phyloP scores from a whole-genome alignment of 2,113 vertebrate genomes.

The Pterophyllum scalare region DNA sequence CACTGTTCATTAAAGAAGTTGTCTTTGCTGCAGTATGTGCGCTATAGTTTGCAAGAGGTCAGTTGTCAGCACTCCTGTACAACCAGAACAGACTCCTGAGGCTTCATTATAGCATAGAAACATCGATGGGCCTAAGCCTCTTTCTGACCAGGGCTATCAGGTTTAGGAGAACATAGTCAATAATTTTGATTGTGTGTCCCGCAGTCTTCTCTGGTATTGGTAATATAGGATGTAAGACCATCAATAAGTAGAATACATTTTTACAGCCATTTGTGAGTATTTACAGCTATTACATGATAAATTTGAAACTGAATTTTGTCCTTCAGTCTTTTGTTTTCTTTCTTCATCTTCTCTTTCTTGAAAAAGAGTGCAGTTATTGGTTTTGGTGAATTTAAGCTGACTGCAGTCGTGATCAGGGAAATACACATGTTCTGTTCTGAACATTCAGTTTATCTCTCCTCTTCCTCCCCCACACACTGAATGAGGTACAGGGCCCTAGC shows the following conservation, averaged over 20 bases:
- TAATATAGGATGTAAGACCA: background rate
- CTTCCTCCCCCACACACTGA: conserved; percentile 57
- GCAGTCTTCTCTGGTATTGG: conserved; percentile 6
- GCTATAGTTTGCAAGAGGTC: conserved; percentile 30
- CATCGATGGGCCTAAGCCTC: conserved; percentile 38
- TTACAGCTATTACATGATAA: background rate
- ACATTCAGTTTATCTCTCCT: conserved; percentile 42
- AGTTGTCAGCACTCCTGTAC: conserved; percentile 17
- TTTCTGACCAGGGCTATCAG: background rate
- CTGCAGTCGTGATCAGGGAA: conserved; percentile 55
- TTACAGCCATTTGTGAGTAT: background rate
- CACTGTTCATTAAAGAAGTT: conserved; percentile 22
- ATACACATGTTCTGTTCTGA: conserved; percentile 29
- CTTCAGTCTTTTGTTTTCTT: background rate
- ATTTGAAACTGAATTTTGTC: background rate
- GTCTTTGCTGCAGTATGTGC: conserved; percentile 20
- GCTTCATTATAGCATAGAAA: conserved; percentile 55
- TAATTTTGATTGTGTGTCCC: conserved; percentile 18
- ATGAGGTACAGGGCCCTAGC: conserved; percentile 41
- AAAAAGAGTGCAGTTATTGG: conserved; percentile 5
- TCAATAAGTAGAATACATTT: background rate
- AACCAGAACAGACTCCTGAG: conserved; percentile 27
- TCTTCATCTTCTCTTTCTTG: background rate
- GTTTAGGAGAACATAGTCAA: conserved; percentile 33
- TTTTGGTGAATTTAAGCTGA: conserved; percentile 12